These are phyloP conservation scores for Leptatherina wallacei DNA, from an alignment of 2,797 vertebrate species.

Conservation along the genomic window DNA sequence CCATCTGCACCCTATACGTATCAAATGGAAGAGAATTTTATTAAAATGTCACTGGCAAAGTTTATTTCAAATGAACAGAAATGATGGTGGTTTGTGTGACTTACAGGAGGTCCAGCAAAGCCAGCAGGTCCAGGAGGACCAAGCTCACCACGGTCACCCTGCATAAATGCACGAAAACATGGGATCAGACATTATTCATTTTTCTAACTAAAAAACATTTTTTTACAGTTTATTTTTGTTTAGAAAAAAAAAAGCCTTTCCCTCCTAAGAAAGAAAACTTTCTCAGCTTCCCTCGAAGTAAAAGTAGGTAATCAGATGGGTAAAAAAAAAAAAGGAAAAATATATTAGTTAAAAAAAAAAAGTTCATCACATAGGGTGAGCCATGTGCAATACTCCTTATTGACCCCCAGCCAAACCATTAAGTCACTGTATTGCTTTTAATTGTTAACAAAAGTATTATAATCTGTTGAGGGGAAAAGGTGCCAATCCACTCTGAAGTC, in stretches of 20 bases:
- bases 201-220: neutral
- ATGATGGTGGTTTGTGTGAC: conserved; percentile 57
- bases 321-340: neutral
- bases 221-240: neutral
- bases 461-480: no score
- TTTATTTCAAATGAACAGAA: conserved; percentile 10
- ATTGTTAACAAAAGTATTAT: no score
- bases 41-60: neutral
- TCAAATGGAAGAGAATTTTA: neutral
- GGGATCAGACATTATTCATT: neutral
- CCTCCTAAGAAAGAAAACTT: neutral
- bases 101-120: conserved; percentile 97
- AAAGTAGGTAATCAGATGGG: neutral
- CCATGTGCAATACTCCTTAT: no score
- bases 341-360: neutral
- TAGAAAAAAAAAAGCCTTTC: neutral
- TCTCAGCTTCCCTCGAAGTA: no score
- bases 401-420: no score
- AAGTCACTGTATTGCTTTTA: no score
- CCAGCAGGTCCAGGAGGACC: conserved; percentile 95
- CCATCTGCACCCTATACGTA: conserved; percentile 90
- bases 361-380: neutral
- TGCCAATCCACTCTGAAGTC: no score
- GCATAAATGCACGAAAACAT: conserved; percentile 8
- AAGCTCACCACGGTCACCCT: conserved; percentile 95